Evolutionary conservation across 1,140 invertebrate genomes (phyloP).

Genomic region (Augochlora pura): DNA sequence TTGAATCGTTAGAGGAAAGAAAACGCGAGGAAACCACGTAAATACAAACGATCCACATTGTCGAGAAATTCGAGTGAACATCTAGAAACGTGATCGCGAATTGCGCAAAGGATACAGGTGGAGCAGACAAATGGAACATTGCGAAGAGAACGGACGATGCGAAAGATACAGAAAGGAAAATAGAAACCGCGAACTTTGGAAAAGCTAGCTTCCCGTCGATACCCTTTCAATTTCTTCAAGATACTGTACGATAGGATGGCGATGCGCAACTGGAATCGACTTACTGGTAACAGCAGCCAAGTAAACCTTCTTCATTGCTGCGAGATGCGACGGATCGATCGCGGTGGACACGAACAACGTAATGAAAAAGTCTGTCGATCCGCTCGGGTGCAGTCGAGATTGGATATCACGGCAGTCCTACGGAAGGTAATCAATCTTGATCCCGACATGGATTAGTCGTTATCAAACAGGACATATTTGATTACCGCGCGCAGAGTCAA

Average conservation of each 20-base stretch:
- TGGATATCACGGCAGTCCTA: background rate
- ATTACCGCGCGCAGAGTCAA: background rate
- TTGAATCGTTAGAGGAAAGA: no score
- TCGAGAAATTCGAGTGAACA: no score
- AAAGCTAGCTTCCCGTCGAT: no score
- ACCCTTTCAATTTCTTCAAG: no score
- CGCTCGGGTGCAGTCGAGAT: background rate
- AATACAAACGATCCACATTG: no score
- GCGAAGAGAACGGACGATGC: no score
- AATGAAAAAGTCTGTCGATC: background rate
- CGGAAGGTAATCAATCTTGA: background rate
- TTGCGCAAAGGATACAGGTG: no score
- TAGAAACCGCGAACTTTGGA: no score
- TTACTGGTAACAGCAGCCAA: conserved; percentile 35
- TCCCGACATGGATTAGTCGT: background rate
- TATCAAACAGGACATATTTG: conserved; percentile 15
- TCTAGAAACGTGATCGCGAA: no score
- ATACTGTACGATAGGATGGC: background rate
- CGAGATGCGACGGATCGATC: background rate
- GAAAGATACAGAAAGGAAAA: no score
- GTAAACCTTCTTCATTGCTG: conserved; percentile 41
- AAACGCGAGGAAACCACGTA: no score
- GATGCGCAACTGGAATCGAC: background rate
- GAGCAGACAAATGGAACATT: no score
- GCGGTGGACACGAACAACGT: background rate